These are phyloP conservation scores for Eubasilissa splendida DNA, from an alignment of 2,888 invertebrate species.

Conservation along the genomic window DNA sequence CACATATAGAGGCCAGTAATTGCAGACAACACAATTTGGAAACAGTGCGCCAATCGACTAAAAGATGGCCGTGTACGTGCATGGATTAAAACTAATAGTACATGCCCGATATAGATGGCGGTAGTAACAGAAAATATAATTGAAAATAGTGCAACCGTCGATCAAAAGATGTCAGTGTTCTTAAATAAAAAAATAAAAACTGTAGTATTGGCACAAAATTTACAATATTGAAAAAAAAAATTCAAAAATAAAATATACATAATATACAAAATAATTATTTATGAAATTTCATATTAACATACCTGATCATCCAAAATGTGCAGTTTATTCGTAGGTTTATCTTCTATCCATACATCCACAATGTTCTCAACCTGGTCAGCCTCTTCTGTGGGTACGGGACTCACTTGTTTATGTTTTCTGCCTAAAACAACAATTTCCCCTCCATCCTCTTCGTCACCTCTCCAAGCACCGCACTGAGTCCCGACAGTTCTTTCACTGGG, in stretches of 20 bases:
- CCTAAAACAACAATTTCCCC: slow-evolving; percentile 68
- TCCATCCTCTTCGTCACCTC: slow-evolving; percentile 69
- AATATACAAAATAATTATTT: background rate
- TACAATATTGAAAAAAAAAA: background rate
- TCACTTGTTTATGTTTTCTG: slow-evolving; percentile 65
- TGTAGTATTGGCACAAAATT: too few relatives aligned
- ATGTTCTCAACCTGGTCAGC: slow-evolving; percentile 70
- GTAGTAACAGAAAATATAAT: too few relatives aligned
- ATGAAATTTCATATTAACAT: background rate
- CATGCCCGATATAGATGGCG: too few relatives aligned
- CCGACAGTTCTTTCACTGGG: slow-evolving; percentile 65
- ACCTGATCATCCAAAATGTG: slow-evolving; percentile 38
- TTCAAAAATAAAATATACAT: background rate
- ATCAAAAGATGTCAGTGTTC: too few relatives aligned
- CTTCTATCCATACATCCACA: slow-evolving; percentile 68
- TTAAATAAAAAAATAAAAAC: too few relatives aligned
- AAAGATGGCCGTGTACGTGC: too few relatives aligned
- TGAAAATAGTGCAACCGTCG: too few relatives aligned
- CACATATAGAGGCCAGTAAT: too few relatives aligned
- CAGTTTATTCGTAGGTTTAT: slow-evolving; percentile 14
- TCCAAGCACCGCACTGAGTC: slow-evolving; percentile 72
- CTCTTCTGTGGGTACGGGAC: slow-evolving; percentile 68
- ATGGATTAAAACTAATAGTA: too few relatives aligned
- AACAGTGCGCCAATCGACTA: too few relatives aligned
- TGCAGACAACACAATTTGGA: too few relatives aligned